A percentile compares a stretch with the other conserved stretches of the same genome.
Conservation (phyloP, 2,888 invertebrate species). For the Agrenia bidenticulata region DNA sequence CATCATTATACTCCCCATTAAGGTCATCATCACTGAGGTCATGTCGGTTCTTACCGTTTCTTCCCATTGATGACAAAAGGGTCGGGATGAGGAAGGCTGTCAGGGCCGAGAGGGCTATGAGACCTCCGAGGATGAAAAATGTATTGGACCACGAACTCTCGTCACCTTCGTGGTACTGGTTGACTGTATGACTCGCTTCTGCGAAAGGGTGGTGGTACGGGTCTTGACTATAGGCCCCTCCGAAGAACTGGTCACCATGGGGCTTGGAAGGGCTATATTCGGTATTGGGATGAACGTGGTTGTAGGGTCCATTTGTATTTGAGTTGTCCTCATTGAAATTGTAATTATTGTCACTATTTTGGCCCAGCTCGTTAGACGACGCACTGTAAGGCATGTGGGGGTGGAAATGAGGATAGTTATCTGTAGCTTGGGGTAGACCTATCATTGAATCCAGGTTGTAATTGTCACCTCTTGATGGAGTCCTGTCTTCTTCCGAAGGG, state of each 20-base stretch:
- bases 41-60: constrained; percentile 31
- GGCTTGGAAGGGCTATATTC: not conserved
- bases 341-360: constrained; percentile 3
- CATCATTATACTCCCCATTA: constrained; percentile 26
- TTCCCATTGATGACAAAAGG: constrained; percentile 20
- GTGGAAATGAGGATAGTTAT: too few relatives aligned
- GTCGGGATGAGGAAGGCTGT: constrained; percentile 47
- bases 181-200: constrained; percentile 13
- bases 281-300: not conserved
- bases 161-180: not conserved
- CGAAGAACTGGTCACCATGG: constrained; percentile 28
- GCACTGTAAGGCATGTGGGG: too few relatives aligned
- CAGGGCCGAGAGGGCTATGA: constrained; percentile 48
- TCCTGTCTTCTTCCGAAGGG: not conserved
- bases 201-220: constrained; percentile 36
- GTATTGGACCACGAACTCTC: constrained; percentile 45
- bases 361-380: too few relatives aligned
- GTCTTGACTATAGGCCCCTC: constrained; percentile 30
- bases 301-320: not conserved
- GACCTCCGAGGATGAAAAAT: constrained; percentile 47
- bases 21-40: constrained; percentile 19
- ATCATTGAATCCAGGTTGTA: too few relatives aligned
- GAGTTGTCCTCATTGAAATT: not conserved
- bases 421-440: too few relatives aligned
- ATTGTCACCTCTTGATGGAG: too few relatives aligned